Conservation (phyloP, 2,888 invertebrate species). For the Caenorhabditis macrosperma region DNA sequence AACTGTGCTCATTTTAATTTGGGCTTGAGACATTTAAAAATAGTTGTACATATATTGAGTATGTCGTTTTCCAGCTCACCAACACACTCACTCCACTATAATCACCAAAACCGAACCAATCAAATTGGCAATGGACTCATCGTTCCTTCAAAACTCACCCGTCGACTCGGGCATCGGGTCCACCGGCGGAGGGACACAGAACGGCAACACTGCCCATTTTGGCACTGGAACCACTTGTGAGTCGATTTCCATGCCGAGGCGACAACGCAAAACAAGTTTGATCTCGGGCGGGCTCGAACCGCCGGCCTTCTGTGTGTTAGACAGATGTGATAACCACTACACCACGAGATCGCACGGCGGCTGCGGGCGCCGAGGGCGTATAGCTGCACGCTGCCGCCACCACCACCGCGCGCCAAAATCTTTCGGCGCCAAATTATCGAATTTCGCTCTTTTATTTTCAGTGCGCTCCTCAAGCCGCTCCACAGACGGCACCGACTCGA, state of each 20-base stretch:
- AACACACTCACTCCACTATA: no score
- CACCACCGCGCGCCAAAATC: no score
- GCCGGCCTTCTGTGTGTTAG: conserved; percentile 79
- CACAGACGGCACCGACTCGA: conserved; percentile 59
- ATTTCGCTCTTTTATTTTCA: conserved; percentile 3
- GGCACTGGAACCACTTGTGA: conserved; percentile 24
- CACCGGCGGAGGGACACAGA: neutral
- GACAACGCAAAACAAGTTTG: conserved; percentile 57
- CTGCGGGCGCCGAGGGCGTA: no score
- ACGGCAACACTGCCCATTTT: conserved; percentile 41
- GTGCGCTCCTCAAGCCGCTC: conserved; percentile 50
- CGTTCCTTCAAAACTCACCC: conserved; percentile 36
- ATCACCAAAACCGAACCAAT: conserved; percentile 3
- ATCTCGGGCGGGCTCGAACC: conserved; percentile 79
- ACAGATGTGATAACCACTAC: conserved; percentile 79
- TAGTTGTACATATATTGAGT: no score
- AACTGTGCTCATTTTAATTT: no score
- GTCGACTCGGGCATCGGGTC: conserved; percentile 33
- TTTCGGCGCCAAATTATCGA: no score
- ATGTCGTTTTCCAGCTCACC: no score
- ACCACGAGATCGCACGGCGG: conserved; percentile 71
- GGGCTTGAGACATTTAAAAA: no score
- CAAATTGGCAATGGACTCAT: conserved; percentile 14
- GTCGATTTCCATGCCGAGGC: no score
- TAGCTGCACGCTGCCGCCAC: no score